Evolutionary conservation across 1,140 invertebrate species (phyloP).

Genomic region (Lepidurus arcticus): DNA sequence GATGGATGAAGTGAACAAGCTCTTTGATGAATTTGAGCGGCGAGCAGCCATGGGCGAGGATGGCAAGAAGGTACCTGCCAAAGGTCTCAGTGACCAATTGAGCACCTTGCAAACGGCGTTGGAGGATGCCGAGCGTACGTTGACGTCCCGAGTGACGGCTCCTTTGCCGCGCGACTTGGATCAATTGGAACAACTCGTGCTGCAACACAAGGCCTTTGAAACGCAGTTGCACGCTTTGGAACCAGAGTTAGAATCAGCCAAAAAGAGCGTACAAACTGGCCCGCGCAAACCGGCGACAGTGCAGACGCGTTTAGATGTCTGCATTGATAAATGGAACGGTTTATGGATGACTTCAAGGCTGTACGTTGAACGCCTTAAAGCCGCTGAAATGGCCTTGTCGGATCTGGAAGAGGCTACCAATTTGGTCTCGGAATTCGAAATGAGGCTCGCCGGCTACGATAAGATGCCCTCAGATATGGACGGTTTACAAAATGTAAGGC

Average conservation of each 20-base stretch:
- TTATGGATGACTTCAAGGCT: conserved; percentile 77
- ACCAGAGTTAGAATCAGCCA: conserved; percentile 71
- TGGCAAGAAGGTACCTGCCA: conserved; percentile 48
- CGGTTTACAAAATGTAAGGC: conserved; percentile 57
- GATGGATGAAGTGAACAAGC: conserved; percentile 89
- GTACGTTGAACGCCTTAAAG: conserved; percentile 84
- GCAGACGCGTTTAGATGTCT: conserved; percentile 77
- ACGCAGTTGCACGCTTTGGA: conserved; percentile 60
- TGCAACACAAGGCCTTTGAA: conserved; percentile 85
- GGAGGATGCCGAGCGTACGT: conserved; percentile 74
- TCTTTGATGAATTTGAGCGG: conserved; percentile 90
- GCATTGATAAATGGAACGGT: conserved; percentile 85
- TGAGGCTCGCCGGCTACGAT: conserved; percentile 75
- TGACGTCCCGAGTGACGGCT: conserved; percentile 71
- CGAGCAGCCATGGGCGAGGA: conserved; percentile 53
- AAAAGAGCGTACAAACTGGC: conserved; percentile 73
- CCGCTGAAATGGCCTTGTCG: conserved; percentile 79
- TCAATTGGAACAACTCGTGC: conserved; percentile 72
- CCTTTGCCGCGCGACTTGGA: conserved; percentile 78
- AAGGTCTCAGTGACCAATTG: conserved; percentile 74
- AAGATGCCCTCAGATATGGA: conserved; percentile 77
- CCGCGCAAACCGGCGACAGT: conserved; percentile 80
- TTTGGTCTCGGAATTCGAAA: conserved; percentile 84
- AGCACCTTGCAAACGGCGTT: conserved; percentile 71
- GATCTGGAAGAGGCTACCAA: conserved; percentile 83